These are phyloP conservation scores for Epicauta chinensis DNA, from an alignment of 1,140 invertebrate genomes.

Conservation along the genomic window DNA sequence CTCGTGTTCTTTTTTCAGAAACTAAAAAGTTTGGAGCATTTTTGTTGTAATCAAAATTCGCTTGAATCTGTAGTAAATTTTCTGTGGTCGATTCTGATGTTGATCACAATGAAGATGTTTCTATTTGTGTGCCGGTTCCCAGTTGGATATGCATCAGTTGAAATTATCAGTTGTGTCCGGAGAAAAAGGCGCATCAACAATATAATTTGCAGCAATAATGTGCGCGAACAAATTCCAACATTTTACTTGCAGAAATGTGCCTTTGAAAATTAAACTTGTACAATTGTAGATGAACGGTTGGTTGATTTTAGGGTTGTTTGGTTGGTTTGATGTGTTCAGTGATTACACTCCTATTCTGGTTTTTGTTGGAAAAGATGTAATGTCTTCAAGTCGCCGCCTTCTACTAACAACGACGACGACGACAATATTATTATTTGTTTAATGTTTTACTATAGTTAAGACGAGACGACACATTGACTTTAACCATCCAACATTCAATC, in stretches of 20 bases:
- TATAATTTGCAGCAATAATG: too few species aligned
- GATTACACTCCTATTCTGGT: conserved; percentile 7
- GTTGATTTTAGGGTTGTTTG: conserved; percentile 4
- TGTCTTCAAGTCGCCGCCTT: conserved; percentile 10
- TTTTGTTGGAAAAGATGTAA: conserved; percentile 1
- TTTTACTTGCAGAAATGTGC: conserved; percentile 14
- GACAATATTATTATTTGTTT: conserved; percentile 14
- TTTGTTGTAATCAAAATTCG: too few species aligned
- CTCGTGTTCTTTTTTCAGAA: too few species aligned
- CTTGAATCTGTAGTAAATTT: too few species aligned
- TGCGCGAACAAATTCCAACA: neutral
- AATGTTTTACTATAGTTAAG: conserved; percentile 5
- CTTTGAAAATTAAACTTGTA: conserved; percentile 17
- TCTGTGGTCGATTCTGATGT: too few species aligned
- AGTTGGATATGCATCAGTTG: too few species aligned
- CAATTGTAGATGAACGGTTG: conserved; percentile 8
- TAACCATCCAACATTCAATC: conserved; percentile 7
- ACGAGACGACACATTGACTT: neutral
- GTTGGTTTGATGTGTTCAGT: neutral
- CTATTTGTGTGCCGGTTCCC: too few species aligned
- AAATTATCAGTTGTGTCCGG: too few species aligned
- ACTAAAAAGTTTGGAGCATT: too few species aligned
- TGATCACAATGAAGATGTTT: too few species aligned
- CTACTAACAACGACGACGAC: too few species aligned
- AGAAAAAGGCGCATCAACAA: too few species aligned